These are phyloP conservation scores for Steinernema scapterisci DNA, from an alignment of 2,888 invertebrate genomes.

Conservation along the genomic window DNA sequence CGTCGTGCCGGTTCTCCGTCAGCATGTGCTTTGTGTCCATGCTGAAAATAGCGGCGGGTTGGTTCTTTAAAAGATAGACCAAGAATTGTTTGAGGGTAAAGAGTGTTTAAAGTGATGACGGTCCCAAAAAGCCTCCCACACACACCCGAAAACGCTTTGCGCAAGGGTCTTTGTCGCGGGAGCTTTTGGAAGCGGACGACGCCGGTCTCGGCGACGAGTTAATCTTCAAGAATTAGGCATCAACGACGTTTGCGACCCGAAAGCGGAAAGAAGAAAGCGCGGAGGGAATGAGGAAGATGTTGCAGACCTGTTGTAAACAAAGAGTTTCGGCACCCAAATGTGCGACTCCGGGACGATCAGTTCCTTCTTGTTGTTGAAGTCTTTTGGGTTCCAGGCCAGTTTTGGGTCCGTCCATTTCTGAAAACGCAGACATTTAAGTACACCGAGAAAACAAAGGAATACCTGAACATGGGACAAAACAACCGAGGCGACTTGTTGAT, in stretches of 20 bases:
- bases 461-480: constrained; percentile 44
- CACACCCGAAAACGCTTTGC: too few species aligned
- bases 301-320: constrained; percentile 57
- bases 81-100: too few species aligned
- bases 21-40: constrained; percentile 63
- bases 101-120: too few species aligned
- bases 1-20: constrained; percentile 56
- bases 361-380: constrained; percentile 42
- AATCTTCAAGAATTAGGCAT: too few species aligned
- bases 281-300: background rate
- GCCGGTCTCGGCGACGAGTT: too few species aligned
- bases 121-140: too few species aligned
- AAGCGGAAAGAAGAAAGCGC: too few species aligned
- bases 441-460: background rate
- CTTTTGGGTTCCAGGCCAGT: constrained; percentile 50
- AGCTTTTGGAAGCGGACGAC: too few species aligned
- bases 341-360: constrained; percentile 57
- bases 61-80: background rate
- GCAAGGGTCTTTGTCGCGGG: too few species aligned
- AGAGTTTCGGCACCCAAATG: constrained; percentile 63
- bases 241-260: too few species aligned
- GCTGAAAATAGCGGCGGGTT: constrained; percentile 35
- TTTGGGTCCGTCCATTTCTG: constrained; percentile 56
- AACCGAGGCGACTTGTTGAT: constrained; percentile 60
- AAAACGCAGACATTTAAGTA: too few species aligned